These are phyloP conservation scores for Eleutherodactylus coqui DNA, from an alignment of 2,797 vertebrate genomes.

Conservation along the genomic window DNA sequence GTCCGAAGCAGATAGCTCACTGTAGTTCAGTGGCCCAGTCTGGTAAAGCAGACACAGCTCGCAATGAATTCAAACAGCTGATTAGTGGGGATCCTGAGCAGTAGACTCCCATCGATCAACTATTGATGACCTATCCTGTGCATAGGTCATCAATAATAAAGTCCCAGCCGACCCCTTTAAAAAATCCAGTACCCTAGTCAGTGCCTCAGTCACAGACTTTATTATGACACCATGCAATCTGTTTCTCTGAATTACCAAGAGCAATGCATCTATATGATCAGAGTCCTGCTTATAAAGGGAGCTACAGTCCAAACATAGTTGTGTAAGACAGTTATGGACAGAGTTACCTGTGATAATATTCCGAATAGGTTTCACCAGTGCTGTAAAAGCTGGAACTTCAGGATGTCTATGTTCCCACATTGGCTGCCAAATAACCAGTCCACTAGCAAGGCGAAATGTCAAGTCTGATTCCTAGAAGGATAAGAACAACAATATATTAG, in stretches of 20 bases:
- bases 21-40: too few relatives aligned
- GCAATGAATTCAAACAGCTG: too few relatives aligned
- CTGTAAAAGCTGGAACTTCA: constrained; percentile 91
- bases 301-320: neutral
- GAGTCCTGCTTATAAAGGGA: neutral
- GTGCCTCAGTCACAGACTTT: neutral
- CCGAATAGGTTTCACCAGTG: constrained; percentile 91
- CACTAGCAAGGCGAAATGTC: constrained; percentile 96
- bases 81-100: too few relatives aligned
- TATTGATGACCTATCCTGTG: too few relatives aligned
- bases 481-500: constrained; percentile 30
- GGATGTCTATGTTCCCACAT: constrained; percentile 99
- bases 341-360: constrained; percentile 91
- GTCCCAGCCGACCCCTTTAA: too few relatives aligned
- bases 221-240: neutral
- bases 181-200: too few relatives aligned
- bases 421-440: constrained; percentile 96
- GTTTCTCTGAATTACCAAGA: neutral
- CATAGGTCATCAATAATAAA: too few relatives aligned
- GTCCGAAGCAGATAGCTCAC: too few relatives aligned
- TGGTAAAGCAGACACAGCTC: too few relatives aligned
- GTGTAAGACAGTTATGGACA: neutral
- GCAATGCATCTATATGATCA: neutral
- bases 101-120: too few relatives aligned
- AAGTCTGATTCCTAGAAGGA: constrained; percentile 92